Conservation (phyloP, 2,113 vertebrate species). For the Malaclemys terrapin region DNA sequence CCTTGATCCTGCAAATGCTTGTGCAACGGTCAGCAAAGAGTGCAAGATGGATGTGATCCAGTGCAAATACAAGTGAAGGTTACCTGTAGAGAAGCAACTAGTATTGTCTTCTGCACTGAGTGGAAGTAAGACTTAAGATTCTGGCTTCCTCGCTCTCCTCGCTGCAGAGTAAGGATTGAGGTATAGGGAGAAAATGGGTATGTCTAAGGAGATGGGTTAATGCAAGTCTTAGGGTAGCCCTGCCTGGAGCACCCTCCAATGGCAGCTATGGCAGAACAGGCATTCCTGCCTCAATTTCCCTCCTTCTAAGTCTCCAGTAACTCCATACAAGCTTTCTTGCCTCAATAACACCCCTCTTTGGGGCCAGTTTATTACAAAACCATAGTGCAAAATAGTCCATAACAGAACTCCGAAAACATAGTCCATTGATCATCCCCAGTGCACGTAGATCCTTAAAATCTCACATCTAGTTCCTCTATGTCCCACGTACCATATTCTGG, state of each 20-base stretch:
- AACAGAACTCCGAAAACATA: background rate
- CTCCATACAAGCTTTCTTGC: background rate
- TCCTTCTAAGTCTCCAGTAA: no score
- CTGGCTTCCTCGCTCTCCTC: background rate
- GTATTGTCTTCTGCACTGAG: background rate
- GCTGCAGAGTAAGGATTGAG: background rate
- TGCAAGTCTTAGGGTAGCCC: background rate
- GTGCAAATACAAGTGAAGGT: accelerated
- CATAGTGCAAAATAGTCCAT: background rate
- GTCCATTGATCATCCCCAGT: no score
- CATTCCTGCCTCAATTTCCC: no score
- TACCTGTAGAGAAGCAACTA: background rate
- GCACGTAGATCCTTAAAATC: background rate
- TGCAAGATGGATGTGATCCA: background rate
- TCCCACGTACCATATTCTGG: no score
- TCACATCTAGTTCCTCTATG: background rate
- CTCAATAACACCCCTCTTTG: background rate
- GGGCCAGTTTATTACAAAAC: background rate
- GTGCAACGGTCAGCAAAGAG: background rate
- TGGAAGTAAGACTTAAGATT: background rate
- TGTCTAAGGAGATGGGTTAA: background rate
- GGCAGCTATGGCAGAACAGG: background rate
- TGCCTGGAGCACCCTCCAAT: background rate
- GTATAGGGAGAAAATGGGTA: background rate
- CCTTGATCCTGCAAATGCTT: background rate